Evolutionary conservation across 2,888 invertebrate genomes (phyloP), one percentile per base, ranked within the genome.

Genomic region (Smittia aterrima): DNA sequence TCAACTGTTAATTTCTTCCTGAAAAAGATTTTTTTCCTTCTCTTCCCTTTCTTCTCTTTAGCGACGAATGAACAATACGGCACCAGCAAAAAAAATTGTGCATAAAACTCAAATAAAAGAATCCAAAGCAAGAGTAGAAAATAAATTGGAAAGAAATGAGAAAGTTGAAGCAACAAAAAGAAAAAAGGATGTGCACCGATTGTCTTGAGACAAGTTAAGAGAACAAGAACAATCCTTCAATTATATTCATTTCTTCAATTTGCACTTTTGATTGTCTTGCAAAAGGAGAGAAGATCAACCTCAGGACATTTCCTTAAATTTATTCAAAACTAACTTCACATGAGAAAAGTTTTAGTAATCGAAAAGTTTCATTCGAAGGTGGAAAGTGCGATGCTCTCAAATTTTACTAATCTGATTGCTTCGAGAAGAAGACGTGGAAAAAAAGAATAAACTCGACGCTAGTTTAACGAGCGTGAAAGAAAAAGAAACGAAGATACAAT

Each of bases 1-100:
- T 68, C 47, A 68, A 68, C 41, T 68, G 41, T 41, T 68, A 68
- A 68, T 68, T 68, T 68, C 68, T 68, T 68, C 47, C 47, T 68
- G 68, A 20, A 68, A 47, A 47, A 68, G 68, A 41, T 41, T 68
- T 47, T 68, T 38, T 1, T 22, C 4, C 20, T 20, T 64, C 32
- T 0, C 27, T 62, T 64, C 27, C 25, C 25, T n/a, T 16, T 64
- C 20, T 16, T 20, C 20, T 16, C 20, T 18, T 11, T 20, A 25
- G 22, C 25, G 58, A 58, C 20, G 20, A 47, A 22, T 66, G 27
- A 16, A 13, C 7, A 66, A 66, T 38, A 38, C n/a, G 11, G 16
- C 16, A 47, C 2, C 47, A 47, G 16, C 47, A 47, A 47, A 16
- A 16, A 47, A 47, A 47, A 38, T 7, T 47, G 47, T 47, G 47